Evolutionary conservation across 1,140 invertebrate genomes (phyloP), one percentile per base, ranked within the genome.

Genomic region (Homalodisca vitripennis): DNA sequence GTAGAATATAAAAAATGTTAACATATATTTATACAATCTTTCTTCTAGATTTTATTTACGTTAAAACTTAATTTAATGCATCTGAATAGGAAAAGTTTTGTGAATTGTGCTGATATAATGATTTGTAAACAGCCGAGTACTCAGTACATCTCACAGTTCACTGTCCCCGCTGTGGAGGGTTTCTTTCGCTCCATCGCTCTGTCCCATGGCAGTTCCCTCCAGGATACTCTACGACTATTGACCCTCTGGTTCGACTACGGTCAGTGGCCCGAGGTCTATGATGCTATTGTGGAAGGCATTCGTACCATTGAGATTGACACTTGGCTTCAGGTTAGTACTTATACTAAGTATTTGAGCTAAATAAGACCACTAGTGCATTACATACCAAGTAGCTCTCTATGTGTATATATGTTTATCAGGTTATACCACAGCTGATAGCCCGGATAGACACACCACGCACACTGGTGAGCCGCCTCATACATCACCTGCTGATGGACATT

Each of bases 381-480:
- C n/a, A n/a, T n/a, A n/a, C n/a, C n/a, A n/a, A n/a, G n/a, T n/a
- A n/a, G n/a, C n/a, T n/a, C n/a, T n/a, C n/a, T n/a, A n/a, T n/a
- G n/a, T n/a, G n/a, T n/a, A n/a, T n/a, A n/a, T n/a, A n/a, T 55
- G 24, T 55, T 41, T n/a, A 66, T 1, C 96, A 99, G 86, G 97
- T 99, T 0, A 99, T 99, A 73, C 98, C 98, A 0, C 98, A 99
- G 80, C 81, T 99, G 1, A 99, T 99, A 73, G 97, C 98, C 1
- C 85, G 98, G 60, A 98, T 99, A 71, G 98, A 99, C 77, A 97
- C 95, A 0, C 92, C 92, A 0, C 84, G 95, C 27, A 87, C 88
- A 69, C 78, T 95, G 55, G 96, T 98, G 0, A 92, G 91, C 0
- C 87, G 92, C 67, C 83, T 98, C 17, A 97, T 99, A 72, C 92